Percentiles rank a stretch among this genome's conserved stretches.
Conservation (phyloP, 2,797 vertebrate species). For the Pogoniulus pusillus region DNA sequence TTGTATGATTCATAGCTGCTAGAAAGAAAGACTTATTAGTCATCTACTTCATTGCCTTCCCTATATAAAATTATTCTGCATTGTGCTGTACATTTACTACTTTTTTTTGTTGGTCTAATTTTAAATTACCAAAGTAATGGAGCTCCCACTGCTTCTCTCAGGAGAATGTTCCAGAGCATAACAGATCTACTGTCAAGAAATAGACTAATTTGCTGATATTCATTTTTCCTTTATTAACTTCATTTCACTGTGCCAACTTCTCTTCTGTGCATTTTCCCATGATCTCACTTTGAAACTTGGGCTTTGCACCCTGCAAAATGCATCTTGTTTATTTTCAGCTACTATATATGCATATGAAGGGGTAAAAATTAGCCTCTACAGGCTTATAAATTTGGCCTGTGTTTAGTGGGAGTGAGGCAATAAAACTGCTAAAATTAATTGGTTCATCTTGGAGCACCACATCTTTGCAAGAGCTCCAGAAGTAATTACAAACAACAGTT, state of each 20-base stretch:
- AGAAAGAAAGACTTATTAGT: conserved; percentile 30
- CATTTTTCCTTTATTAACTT: conserved; percentile 26
- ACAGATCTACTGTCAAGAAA: conserved; percentile 13
- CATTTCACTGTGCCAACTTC: not conserved
- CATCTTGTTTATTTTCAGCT: conserved; percentile 14
- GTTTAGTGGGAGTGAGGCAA: not conserved
- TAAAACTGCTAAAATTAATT: not conserved
- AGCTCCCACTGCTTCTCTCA: not conserved
- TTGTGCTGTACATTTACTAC: conserved; percentile 10
- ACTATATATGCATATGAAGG: not conserved
- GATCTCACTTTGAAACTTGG: not conserved
- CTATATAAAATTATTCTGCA: conserved; percentile 33
- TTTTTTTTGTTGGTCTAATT: conserved; percentile 18
- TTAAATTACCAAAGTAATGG: conserved; percentile 24
- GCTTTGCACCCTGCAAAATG: not conserved
- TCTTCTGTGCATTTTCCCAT: not conserved
- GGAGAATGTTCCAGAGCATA: conserved; percentile 15
- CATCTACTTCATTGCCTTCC: conserved; percentile 28
- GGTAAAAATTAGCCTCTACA: not conserved
- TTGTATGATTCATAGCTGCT: conserved; percentile 33
- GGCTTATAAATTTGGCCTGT: not conserved
- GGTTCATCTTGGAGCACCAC: not conserved
- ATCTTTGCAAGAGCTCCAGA: not conserved
- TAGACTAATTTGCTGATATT: conserved; percentile 2
- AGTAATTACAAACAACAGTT: not conserved